A percentile compares a stretch with the other conserved stretches of the same genome.
These are phyloP conservation scores for Amblyjoppa proteus DNA, from an alignment of 2,888 invertebrate genomes.

Conservation along the genomic window DNA sequence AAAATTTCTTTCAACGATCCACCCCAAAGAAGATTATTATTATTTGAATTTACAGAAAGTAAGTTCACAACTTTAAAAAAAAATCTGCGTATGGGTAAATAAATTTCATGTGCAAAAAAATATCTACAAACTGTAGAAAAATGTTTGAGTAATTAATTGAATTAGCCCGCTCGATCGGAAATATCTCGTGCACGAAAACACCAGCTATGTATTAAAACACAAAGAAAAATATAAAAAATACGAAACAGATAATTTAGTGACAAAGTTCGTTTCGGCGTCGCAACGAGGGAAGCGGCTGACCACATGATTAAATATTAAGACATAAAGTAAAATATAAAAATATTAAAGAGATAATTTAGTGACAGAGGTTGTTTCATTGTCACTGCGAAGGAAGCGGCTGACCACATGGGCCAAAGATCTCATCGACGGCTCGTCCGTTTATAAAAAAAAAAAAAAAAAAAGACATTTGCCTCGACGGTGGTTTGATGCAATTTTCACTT, in stretches of 20 bases:
- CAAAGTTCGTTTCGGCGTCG: neutral
- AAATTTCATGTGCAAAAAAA: neutral
- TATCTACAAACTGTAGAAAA: too few species aligned
- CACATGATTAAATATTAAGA: neutral
- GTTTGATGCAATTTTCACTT: conserved; percentile 20
- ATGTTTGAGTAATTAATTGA: too few species aligned
- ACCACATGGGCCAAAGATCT: neutral
- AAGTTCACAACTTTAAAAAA: neutral
- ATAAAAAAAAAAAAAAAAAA: neutral
- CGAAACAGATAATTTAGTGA: neutral
- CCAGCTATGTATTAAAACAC: neutral
- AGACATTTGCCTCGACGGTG: neutral
- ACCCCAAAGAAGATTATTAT: neutral
- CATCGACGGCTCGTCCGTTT: neutral
- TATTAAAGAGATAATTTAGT: neutral
- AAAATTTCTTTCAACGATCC: neutral
- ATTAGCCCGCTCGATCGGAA: neutral
- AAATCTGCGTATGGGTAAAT: neutral
- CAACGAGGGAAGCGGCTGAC: neutral
- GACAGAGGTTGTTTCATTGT: neutral
- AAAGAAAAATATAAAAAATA: neutral
- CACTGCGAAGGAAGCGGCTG: neutral
- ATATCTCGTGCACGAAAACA: too few species aligned
- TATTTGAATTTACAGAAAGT: neutral
- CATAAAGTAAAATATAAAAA: neutral